Evolutionary conservation across 2,888 invertebrate genomes (phyloP), one percentile per base, ranked within the genome.

Genomic region (Drosophila mimica): DNA sequence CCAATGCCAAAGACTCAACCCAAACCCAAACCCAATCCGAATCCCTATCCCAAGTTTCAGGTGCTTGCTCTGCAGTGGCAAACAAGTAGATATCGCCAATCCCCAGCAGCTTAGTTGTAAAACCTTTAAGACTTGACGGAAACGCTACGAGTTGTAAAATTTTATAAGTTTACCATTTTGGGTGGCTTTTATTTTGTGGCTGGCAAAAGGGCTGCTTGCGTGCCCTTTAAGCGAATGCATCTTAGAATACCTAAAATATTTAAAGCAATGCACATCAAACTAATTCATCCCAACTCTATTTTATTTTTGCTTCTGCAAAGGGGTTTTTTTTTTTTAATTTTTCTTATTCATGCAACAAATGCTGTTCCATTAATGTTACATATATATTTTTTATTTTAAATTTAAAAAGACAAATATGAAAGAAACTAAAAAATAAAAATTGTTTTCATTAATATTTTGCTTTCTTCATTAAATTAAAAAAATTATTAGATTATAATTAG

Each of bases 101-200:
- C 76, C 77, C 81, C 83, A 81, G 79, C 70, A 77, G 84, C 84
- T 85, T 88, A 85, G 88, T 74, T 67, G 79, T 88, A 85, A 85
- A 83, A 88, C 86, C 85, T 85, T 85, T 85, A 85, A 85, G 85
- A 85, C 85, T 76, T 82, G 86, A 80, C 83, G 84, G 83, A 85
- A 88, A 73, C 70, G 76, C 84, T 61, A 43, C 65, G 78, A 68
- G 88, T 70, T 85, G 88, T 85, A 88, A 88, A 88, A 81, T 88
- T 88, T 88, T 88, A 85, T 83, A 88, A 81, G 85, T 81, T 82
- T 58, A 69, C 74, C 69, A 82, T 82, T 88, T 74, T 66, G 64
- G 68, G 53, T 52, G 66, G 68, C 70, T 73, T 75, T 82, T 82
- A 79, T 73, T 80, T 84, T 80, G 77, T 69, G 60, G 68, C 69